Evolutionary conservation across 2,113 vertebrate genomes (phyloP).

Genomic region (Cyanoliseus patagonus): DNA sequence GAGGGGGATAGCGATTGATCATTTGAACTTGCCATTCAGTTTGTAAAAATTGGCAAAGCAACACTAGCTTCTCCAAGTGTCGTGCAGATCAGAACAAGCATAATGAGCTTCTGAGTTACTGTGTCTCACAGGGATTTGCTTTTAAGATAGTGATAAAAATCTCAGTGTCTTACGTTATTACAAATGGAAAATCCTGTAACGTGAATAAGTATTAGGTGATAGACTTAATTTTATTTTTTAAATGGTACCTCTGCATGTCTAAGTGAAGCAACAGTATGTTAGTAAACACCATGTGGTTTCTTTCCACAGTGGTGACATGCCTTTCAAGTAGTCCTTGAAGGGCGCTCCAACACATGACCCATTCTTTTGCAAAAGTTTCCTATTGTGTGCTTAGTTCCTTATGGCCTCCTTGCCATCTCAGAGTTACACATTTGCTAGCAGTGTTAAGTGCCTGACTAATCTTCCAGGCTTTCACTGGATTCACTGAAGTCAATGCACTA

Average conservation of each 20-base stretch:
- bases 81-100: accelerated
- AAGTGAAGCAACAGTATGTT: not conserved
- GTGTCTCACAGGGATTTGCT: not conserved
- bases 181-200: not conserved
- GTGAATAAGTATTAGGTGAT: not conserved
- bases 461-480: constrained; percentile 16
- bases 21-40: not conserved
- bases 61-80: not conserved
- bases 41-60: not conserved
- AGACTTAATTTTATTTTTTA: not conserved
- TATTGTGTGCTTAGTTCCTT: not conserved
- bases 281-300: not conserved
- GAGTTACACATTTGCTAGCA: not conserved
- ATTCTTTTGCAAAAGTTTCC: not conserved
- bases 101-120: not conserved
- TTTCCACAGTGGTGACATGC: not conserved
- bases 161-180: not conserved
- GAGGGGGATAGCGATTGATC: not conserved
- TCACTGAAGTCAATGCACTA: not conserved
- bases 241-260: not conserved
- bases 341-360: not conserved
- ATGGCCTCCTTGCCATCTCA: not conserved
- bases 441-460: constrained; percentile 15
- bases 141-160: not conserved
- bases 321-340: constrained; percentile 32